Evolutionary conservation across 2,888 invertebrate genomes (phyloP), one percentile per base, ranked within the genome.

Genomic region (Magallana nippona): DNA sequence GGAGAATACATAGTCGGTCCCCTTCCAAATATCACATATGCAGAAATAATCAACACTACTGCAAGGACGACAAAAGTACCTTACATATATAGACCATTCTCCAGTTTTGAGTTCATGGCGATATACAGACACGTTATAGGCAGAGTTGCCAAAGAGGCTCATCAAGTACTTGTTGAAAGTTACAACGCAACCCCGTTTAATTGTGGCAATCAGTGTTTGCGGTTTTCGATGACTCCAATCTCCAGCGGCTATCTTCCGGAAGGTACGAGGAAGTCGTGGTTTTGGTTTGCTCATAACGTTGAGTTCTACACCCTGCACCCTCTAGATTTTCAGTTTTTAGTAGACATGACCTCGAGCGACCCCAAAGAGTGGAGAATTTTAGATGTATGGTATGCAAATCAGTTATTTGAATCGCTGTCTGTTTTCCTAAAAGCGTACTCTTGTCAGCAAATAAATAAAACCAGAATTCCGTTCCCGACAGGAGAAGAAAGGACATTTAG

Each of bases 1-100:
- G 91, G 91, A 82, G 92, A 93, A 85, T 92, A 92, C 84, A 82
- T 89, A 17, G 91, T 93, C 13, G 92, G 92, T 2, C 88, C 89
- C 13, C 83, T 92, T 17, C 90, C 90, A 2, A 84, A 90, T 17
- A 87, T 89, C 0, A 85, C 84, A 0, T 90, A 88, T 82, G 88
- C 89, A 10, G 79, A 85, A 19, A 81, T 90, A 78, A 81, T 90
- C 10, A 84, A 88, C 17, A 89, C 88, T 27, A 83, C 87, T 1
- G 84, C 87, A 1, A 82, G 92, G 55, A 85, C 88, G 78, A 91
- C 92, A 13, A 87, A 87, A 13, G 87, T 93, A 13, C 91, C 92
- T 0, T 92, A 90, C 84, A 87, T 87, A 55, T 85, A 89, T 60
- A 82, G 92, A 77, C 92, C 93, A n/a, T 91, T 91, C 84, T 91